A percentile compares a stretch with the other conserved stretches of the same genome.
Conservation (phyloP, 2,797 vertebrate genomes). For the Lerista edwardsae region DNA sequence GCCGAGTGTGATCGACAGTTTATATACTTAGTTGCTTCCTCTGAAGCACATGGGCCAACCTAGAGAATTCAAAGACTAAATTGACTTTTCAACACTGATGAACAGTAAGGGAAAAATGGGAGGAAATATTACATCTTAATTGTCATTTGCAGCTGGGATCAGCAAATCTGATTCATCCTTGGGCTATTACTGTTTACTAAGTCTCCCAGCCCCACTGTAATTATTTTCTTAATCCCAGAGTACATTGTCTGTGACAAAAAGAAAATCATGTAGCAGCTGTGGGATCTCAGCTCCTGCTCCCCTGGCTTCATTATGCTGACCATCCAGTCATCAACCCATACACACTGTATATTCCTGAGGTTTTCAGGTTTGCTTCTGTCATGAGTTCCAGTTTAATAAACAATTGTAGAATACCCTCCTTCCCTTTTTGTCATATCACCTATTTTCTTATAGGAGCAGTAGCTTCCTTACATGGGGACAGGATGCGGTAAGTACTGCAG, state of each 20-base stretch:
- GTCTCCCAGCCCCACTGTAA: slow-evolving; percentile 53
- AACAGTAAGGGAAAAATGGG: slow-evolving; percentile 49
- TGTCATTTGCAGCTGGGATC: slow-evolving; percentile 63
- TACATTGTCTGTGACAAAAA: slow-evolving; percentile 19
- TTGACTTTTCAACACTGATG: slow-evolving; percentile 66
- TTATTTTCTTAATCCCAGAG: slow-evolving; percentile 65
- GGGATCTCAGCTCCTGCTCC: not conserved
- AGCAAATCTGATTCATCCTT: slow-evolving; percentile 64
- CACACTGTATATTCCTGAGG: not conserved
- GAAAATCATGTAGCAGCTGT: slow-evolving; percentile 9
- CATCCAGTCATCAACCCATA: not conserved
- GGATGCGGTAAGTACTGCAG: too few relatives aligned
- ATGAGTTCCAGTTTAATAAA: not conserved
- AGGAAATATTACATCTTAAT: slow-evolving; percentile 73
- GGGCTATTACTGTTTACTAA: slow-evolving; percentile 60
- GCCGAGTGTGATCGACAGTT: slow-evolving; percentile 63
- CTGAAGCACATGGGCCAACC: slow-evolving; percentile 39
- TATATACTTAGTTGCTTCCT: slow-evolving; percentile 72
- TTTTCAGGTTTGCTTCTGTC: not conserved
- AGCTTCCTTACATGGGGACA: too few relatives aligned
- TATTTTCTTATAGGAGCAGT: too few relatives aligned
- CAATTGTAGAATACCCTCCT: not conserved
- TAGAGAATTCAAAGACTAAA: slow-evolving; percentile 63
- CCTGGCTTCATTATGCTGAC: slow-evolving; percentile 1
- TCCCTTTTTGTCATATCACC: too few relatives aligned